Base-by-base conservation (phyloP, 2,113 vertebrate species). In the Melanerpes aurifrons region DNA sequence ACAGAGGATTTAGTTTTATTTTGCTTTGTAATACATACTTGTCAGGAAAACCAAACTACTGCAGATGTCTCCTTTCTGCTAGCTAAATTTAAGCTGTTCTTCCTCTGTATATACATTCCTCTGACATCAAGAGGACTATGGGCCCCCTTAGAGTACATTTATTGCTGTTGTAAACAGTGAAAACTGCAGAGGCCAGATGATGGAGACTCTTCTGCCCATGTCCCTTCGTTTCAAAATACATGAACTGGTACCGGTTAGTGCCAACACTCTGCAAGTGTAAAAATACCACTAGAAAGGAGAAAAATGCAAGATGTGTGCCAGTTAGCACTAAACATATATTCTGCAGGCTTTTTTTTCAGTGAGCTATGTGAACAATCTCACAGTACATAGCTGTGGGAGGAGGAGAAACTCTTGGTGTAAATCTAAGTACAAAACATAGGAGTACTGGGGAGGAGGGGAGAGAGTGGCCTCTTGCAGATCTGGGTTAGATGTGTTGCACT, bases 101-200 rank as follows among this genome's bases (percentile, higher is more conserved):
- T 94, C 64, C 54, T 40, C 37, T 87, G 71, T 86, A n/a, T 68
- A 80, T 67, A 79, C 59, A 82, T 87, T 89, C n/a, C 57, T 87
- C 72, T 92, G 85, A 87, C 91, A 91, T 81, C 69, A 87, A 66
- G 50, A 92, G 67, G 77, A 63, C n/a, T 62, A 40, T 75, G 80
- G 80, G 86, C 50, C 86, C 67, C 74, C 88, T 92, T 76, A 79
- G 12, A 84, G 67, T 61, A 32, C 26, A 47, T 94, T 86, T 93
- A 96, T 89, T 94, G 81, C 83, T 91, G 82, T 56, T 87, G 81
- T 95, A 96, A 90, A 96, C 73, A 94, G 45, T 69, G 73, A 61
- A 82, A 95, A 84, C 62, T 40, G 77, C 93, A 66, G 88, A 93
- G 70, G 45, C 40, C 86, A 75, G 61, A 82, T 64, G 66, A 90